phyloP scores from a whole-genome alignment of 2,113 vertebrate species.

The Cebus imitator region DNA sequence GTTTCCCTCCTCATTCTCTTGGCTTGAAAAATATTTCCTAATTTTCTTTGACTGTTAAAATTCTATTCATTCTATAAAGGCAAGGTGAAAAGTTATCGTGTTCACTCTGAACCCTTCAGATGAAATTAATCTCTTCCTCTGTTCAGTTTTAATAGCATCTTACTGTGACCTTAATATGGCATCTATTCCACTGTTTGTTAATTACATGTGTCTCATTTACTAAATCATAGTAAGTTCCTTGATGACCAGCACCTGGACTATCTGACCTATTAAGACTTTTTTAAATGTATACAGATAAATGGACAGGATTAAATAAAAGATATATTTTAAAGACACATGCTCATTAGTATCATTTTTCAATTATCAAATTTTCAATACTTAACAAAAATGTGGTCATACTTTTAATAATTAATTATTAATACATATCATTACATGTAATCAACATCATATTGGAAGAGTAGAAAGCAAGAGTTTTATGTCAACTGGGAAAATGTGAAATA shows the following conservation, averaged over 20 bases:
- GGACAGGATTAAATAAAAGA: neutral
- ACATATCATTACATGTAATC: neutral
- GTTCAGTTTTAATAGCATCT: neutral
- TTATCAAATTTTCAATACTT: constrained; percentile 17
- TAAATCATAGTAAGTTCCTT: neutral
- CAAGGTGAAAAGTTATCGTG: neutral
- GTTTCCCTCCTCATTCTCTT: neutral
- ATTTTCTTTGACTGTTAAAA: constrained; percentile 7
- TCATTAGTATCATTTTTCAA: neutral
- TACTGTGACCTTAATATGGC: neutral
- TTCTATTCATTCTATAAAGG: constrained; percentile 17
- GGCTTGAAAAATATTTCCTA: neutral
- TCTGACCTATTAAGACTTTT: neutral
- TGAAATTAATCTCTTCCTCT: neutral
- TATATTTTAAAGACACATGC: constrained; percentile 22
- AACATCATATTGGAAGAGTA: neutral
- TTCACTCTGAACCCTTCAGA: neutral
- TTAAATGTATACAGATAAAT: neutral
- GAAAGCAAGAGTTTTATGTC: neutral
- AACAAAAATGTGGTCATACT: neutral
- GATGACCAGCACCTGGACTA: neutral
- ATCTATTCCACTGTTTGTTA: neutral
- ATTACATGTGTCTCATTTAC: neutral
- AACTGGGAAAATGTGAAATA: neutral
- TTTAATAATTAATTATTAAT: neutral